Conservation (phyloP, 2,797 vertebrate species). For the Garrulus glandarius region DNA sequence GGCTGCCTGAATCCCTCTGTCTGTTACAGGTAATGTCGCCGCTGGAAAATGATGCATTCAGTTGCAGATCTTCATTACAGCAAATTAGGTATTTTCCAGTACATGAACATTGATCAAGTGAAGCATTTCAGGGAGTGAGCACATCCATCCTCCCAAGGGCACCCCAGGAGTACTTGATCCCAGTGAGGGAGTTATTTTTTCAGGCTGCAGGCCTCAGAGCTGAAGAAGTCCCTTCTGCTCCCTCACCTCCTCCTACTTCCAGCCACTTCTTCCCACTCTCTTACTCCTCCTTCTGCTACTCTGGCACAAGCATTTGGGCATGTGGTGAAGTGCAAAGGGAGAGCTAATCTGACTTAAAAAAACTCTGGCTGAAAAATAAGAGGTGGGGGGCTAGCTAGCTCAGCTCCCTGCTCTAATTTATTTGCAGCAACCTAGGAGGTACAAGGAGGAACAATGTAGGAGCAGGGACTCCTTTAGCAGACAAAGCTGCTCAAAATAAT, state of each 20-base stretch:
- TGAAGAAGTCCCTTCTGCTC: conserved; percentile 21
- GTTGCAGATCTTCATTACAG: background rate
- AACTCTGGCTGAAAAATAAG: conserved; percentile 11
- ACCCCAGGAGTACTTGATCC: background rate
- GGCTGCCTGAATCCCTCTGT: background rate
- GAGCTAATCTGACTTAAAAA: conserved; percentile 32
- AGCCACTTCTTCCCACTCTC: conserved; percentile 44
- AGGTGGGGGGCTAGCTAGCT: background rate
- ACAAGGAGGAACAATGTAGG: background rate
- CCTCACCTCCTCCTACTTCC: conserved; percentile 41
- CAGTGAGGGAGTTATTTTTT: background rate
- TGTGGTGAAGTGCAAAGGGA: conserved; percentile 53
- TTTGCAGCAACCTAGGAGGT: background rate
- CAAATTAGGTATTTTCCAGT: background rate
- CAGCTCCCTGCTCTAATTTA: background rate
- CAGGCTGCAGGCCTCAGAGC: background rate
- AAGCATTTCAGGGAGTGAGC: background rate
- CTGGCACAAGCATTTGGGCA: conserved; percentile 43
- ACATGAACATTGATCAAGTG: background rate
- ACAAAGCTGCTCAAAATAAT: background rate
- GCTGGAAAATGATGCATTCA: background rate
- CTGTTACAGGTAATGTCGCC: background rate
- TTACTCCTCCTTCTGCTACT: conserved; percentile 44
- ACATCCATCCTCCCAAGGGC: background rate
- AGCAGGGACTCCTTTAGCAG: background rate